Evolutionary conservation across 2,888 invertebrate genomes (phyloP).

Genomic region (Melangyna quadrimaculata): DNA sequence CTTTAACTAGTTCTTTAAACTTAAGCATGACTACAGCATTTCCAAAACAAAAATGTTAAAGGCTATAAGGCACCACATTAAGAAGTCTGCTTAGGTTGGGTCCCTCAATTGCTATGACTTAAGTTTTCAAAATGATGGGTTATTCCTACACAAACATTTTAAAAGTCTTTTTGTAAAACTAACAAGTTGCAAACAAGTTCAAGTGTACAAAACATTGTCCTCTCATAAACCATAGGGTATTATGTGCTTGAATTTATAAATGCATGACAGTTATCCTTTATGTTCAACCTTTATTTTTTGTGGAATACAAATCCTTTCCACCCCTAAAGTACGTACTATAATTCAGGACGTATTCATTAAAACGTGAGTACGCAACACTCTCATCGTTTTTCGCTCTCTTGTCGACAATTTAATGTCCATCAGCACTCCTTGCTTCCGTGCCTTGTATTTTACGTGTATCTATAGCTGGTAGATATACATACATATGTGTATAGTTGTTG

Average conservation of each 20-base stretch:
- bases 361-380: slow-evolving; percentile 35
- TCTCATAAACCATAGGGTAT: slow-evolving; percentile 1
- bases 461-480: not conserved
- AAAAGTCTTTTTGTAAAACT: too few species aligned
- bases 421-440: slow-evolving; percentile 45
- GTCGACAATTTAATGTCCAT: slow-evolving; percentile 39
- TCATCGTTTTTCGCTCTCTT: slow-evolving; percentile 33
- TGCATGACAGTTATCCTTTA: not conserved
- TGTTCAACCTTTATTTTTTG: not conserved
- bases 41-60: too few species aligned
- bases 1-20: too few species aligned
- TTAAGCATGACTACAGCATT: too few species aligned
- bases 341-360: slow-evolving; percentile 32
- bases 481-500: slow-evolving; percentile 19
- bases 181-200: too few species aligned
- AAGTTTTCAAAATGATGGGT: too few species aligned
- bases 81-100: too few species aligned
- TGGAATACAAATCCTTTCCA: slow-evolving; percentile 47
- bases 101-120: too few species aligned
- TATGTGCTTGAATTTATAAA: not conserved
- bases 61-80: too few species aligned
- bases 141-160: too few species aligned
- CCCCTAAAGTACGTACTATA: slow-evolving; percentile 42
- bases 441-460: not conserved
- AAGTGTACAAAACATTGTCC: too few species aligned